phyloP scores from a whole-genome alignment of 53 echinoderm and acorn worm genomes.

The Temnopleurus reevesii region DNA sequence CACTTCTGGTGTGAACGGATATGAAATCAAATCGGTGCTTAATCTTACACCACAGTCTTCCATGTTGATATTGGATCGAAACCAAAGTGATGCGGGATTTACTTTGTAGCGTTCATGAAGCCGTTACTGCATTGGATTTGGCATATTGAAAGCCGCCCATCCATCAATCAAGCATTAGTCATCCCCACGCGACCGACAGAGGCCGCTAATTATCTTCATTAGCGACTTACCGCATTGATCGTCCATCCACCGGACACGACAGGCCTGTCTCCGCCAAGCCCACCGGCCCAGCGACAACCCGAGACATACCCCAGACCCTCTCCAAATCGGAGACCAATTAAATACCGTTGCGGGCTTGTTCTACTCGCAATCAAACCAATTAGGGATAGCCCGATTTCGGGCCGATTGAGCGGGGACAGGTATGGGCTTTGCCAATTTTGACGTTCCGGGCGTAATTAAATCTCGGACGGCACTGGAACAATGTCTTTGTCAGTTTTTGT shows the following conservation, averaged over 20 bases:
- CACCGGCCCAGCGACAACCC: background rate
- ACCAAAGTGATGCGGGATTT: background rate
- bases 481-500: background rate
- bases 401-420: constrained; percentile 49
- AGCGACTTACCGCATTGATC: constrained; percentile 1
- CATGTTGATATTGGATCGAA: background rate
- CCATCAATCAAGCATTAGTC: constrained; percentile 4
- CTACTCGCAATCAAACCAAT: constrained; percentile 7
- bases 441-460: background rate
- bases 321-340: constrained; percentile 23
- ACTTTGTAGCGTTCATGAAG: background rate
- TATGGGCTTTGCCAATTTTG: constrained; percentile 32
- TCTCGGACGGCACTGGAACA: background rate
- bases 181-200: constrained; percentile 19
- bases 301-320: background rate
- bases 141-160: background rate
- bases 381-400: constrained; percentile 9
- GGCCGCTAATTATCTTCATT: constrained; percentile 21
- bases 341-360: constrained; percentile 13
- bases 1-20: too few species aligned
- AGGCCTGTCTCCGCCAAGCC: background rate
- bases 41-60: too few species aligned
- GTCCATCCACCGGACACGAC: constrained; percentile 26
- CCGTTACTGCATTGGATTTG: background rate
- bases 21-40: too few species aligned